Evolutionary conservation across 2,888 invertebrate species (phyloP).

Genomic region (Synergus japonicus): DNA sequence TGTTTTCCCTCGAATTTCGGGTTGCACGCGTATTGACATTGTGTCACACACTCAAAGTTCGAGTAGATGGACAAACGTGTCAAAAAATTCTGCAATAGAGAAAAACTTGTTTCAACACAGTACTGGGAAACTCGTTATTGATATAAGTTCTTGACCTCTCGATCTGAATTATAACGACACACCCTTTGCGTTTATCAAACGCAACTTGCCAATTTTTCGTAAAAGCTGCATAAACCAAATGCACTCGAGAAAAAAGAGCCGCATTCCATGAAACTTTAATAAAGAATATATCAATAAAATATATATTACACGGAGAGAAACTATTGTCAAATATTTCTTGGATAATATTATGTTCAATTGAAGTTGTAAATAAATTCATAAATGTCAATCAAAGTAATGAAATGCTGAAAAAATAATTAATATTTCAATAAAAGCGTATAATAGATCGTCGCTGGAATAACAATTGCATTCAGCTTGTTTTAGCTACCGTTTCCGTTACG

Average conservation of each 20-base stretch:
- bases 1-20: constrained; percentile 20
- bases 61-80: constrained; percentile 11
- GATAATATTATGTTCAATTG: not conserved
- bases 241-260: not conserved
- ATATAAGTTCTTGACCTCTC: constrained; percentile 14
- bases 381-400: not conserved
- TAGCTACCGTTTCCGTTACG: constrained; percentile 13
- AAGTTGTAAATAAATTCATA: not conserved
- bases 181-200: not conserved
- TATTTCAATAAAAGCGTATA: not conserved
- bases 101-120: constrained; percentile 11
- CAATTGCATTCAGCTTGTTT: constrained; percentile 43
- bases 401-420: not conserved
- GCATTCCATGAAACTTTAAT: not conserved
- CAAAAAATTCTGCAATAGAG: not conserved
- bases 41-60: constrained; percentile 21
- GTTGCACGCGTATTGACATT: constrained; percentile 9
- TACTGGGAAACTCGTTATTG: constrained; percentile 14
- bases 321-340: constrained; percentile 3
- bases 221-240: not conserved
- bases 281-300: not conserved
- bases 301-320: not conserved
- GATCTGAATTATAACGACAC: not conserved
- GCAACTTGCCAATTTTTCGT: not conserved
- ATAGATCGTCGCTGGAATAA: constrained; percentile 47